Conservation (phyloP, 2,888 invertebrate genomes). For the Apodemia zela region DNA sequence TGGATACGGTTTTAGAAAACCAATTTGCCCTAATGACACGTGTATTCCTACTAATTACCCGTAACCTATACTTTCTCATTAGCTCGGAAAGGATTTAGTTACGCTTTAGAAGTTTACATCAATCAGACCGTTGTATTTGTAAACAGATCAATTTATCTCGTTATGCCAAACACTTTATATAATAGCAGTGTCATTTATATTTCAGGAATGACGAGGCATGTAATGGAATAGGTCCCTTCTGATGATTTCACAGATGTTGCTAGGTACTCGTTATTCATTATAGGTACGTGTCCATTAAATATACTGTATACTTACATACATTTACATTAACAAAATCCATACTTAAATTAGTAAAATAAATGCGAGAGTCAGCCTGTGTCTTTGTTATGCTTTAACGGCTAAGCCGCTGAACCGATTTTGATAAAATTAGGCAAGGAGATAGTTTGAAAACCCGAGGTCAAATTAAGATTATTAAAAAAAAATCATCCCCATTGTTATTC, state of each 20-base stretch:
- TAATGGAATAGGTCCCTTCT: background rate
- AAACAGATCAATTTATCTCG: too few species aligned
- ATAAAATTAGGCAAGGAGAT: too few species aligned
- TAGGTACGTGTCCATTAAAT: background rate
- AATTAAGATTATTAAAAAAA: too few species aligned
- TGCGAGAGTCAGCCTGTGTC: too few species aligned
- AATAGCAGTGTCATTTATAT: constrained; percentile 5
- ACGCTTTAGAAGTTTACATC: background rate
- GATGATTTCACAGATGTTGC: constrained; percentile 1
- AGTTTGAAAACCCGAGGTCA: too few species aligned
- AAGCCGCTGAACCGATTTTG: too few species aligned
- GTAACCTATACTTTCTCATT: background rate
- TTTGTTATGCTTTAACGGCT: too few species aligned
- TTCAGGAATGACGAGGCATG: background rate
- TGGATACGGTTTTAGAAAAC: background rate
- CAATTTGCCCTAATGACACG: background rate
- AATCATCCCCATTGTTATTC: too few species aligned
- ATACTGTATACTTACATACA: too few species aligned
- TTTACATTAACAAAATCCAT: too few species aligned
- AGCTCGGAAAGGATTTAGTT: background rate
- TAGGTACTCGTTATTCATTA: background rate
- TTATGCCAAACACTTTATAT: constrained; percentile 3
- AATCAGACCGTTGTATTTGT: background rate
- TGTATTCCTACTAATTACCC: background rate
- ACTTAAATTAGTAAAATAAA: too few species aligned